These are phyloP conservation scores for Galerucella calmariensis DNA, from an alignment of 2,888 invertebrate species.

Conservation along the genomic window DNA sequence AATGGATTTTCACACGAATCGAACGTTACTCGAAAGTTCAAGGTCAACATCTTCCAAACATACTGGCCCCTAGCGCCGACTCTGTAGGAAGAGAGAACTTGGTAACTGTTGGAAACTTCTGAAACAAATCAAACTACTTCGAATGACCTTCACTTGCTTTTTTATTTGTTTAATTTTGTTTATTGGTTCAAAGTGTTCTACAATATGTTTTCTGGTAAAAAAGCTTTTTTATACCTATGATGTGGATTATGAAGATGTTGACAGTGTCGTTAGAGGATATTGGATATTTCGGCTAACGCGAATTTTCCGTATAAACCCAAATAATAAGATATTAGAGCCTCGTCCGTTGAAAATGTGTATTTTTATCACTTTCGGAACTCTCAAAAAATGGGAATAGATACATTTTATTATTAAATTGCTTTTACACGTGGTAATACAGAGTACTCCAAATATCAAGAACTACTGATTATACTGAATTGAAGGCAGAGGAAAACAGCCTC, in stretches of 20 bases:
- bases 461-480: too few relatives aligned
- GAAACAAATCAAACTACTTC: constrained; percentile 5
- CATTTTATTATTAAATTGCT: too few relatives aligned
- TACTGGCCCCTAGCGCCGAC: too few relatives aligned
- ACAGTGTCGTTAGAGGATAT: neutral
- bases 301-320: neutral
- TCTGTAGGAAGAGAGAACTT: neutral
- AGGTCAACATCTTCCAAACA: too few relatives aligned
- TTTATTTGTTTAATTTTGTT: neutral
- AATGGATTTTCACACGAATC: too few relatives aligned
- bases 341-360: neutral
- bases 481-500: too few relatives aligned
- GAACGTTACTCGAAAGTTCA: too few relatives aligned
- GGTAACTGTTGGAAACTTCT: neutral
- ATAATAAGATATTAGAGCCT: neutral
- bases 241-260: neutral
- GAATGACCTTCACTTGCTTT: neutral
- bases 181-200: neutral
- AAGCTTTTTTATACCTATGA: neutral
- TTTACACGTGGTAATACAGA: too few relatives aligned
- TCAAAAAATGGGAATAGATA: too few relatives aligned
- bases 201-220: neutral
- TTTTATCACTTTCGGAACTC: too few relatives aligned
- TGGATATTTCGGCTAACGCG: neutral
- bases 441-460: too few relatives aligned